Base-by-base conservation (phyloP, 2,888 invertebrate genomes). In the Chelonus formosanus region DNA sequence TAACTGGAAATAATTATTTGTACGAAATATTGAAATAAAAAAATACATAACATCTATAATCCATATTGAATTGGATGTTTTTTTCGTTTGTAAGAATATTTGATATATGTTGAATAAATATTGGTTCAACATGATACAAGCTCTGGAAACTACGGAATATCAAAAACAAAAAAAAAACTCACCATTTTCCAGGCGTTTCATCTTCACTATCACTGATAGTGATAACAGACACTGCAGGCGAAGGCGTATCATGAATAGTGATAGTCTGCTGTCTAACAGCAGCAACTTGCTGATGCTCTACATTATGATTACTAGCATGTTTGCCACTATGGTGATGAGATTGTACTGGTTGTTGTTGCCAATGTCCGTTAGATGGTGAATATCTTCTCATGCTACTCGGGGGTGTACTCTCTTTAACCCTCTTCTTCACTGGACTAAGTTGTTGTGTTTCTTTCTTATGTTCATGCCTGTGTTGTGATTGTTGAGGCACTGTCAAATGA, bases 131-230 rank as follows among this genome's bases (percentile, higher is more conserved):
- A 20, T 20, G 20, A 20, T 20, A 20, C 20, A 20, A 20, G 20
- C 20, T 20, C 20, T 20, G 1, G 20, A 20, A 20, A 20, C 20
- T 20, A 20, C 20, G 20, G 20, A 20, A 20, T 20, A 20, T 20
- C 20, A 2, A 20, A 20, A 20, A 20, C 20, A 20, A 20, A 20
- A 20, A 20, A 20, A 32, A 47, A 45, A 73, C 76, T 75, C 44
- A 84, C 84, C 83, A 81, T 76, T 85, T 85, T n/a, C 80, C 86
- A 5, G 86, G 86, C 63, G 88, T 86, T 78, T 97, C 97, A 80
- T 97, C 97, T 81, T 97, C 97, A 76, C 96, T 96, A 83, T 97
- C 97, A 20, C 94, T 95, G 78, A 96, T 96, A 50, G 97, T 97
- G 80, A 98, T 97, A 75, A 97, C 96, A 65, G 96, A 95, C 58